Base-by-base conservation (phyloP, 2,888 invertebrate genomes). In the Acleris cristana region DNA sequence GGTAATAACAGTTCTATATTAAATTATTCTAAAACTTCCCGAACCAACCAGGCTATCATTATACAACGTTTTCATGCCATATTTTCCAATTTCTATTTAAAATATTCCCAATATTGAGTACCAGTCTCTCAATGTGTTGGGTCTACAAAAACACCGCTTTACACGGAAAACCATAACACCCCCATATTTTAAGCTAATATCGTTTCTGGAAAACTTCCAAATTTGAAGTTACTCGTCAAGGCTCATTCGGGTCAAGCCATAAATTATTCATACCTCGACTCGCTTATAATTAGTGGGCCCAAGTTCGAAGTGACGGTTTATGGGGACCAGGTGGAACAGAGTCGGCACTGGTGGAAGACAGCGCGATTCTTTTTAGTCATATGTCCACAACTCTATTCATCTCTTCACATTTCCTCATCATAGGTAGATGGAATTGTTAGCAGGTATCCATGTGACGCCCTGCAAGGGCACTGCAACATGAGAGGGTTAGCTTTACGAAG, bases 191-290 rank as follows among this genome's bases (percentile, higher is more conserved):
- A 60, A 60, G 65, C 55, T 65, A 51, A 65, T 55, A 60, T 65
- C 40, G 65, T 60, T 59, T 54, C 52, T 65, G 65, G 65, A 65
- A 55, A 65, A 65, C 55, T 65, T 65, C 65, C 65, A 60, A 65
- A 65, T 60, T 60, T 19, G 55, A 60, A 65, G 65, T 60, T 51
- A 60, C 26, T 65, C 65, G 60, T 61, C 61, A 62, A 61, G 34
- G 66, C 66, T 62, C 66, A 66, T 66, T 66, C 56, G 56, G 66
- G 66, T 66, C 66, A 66, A 56, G 45, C 56, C 45, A 66, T 66
- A 66, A 66, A 66, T 66, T 66, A 62, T 66, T 66, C 66, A 66
- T 66, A 61, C 66, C 61, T 65, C 60, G 60, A 40, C 66, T 57
- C 44, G 66, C 44, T 66, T 66, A 66, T 66, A 66, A 66, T 66